Base-by-base conservation (phyloP, 2,113 vertebrate genomes). In the Chaetops frenatus region DNA sequence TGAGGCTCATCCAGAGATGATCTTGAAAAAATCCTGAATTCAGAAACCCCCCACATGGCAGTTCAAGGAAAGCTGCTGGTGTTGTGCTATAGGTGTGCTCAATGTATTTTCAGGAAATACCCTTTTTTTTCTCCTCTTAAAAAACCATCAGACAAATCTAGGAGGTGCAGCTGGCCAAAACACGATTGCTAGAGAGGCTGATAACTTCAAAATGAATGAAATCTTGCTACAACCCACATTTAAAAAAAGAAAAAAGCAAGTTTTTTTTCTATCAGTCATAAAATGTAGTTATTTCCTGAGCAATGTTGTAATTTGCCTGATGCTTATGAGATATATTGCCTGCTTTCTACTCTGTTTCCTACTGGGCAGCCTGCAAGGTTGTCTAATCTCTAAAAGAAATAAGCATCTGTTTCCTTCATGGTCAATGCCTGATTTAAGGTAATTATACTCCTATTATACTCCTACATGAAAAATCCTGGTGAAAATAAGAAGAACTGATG, bases 401-500 rank as follows among this genome's bases (percentile, higher is more conserved):
- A 88, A 81, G 44, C 82, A 94, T 88, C 90, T 96, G 85, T 96
- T 96, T 95, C 93, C 93, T 95, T 86, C 82, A 40, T 74, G 72
- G 20, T 9, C 81, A 22, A 10, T 44, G 58, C 65, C 54, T 70
- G 60, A 60, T 40, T 91, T 86, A 88, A 82, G 28, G 48, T 51
- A 47, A 83, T 96, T 93, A 70, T 38, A n/a, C 6, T 91, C 40
- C 35, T 84, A 62, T 88, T 88, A 71, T 56, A 79, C 44, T 70
- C 53, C 83, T 70, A 71, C 31, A 4, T 25, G 22, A 58, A 23
- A 44, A 73, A 81, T 86, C 45, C 16, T 33, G 36, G 31, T 35
- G 72, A 94, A 92, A 94, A 73, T 53, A 65, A 40, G 45, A 89
- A 45, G 11, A n/a, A 35, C 7, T 5, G 0, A 12, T 17, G n/a